Base-by-base conservation (phyloP, 2,113 vertebrate genomes). In the Orycteropus afer region DNA sequence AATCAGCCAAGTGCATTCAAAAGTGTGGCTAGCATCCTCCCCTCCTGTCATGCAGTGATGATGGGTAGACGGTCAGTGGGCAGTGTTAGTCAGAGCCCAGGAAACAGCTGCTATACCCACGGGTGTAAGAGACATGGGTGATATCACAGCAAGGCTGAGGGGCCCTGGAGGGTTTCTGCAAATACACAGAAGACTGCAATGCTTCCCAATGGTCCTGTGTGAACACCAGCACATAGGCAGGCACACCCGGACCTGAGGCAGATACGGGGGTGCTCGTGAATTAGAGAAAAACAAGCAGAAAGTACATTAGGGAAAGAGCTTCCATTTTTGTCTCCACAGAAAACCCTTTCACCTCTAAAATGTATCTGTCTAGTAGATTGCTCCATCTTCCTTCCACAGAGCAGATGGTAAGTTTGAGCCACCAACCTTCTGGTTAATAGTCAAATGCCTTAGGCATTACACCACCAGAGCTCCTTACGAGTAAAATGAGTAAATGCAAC, bases 171-270 rank as follows among this genome's bases (percentile, higher is more conserved):
- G 69, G 55, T 32, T 74, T 65, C 20, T 51, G 13, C 76, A 7
- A 10, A 29, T 18, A 2, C 17, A 29, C 9, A 15, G 0, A 14
- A 47, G 67, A 67, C 11, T 63, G 34, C 15, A 51, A 55, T 0
- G 3, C 37, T 27, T 57, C 86, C 42, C 1, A 0, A 3, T 0
- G 51, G 78, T 27, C 45, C 74, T 0, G 8, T 1, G 57, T 8
- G 7, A 7, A 32, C 1, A n/a, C 32, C 29, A 65, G 23, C 37
- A 11, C 15, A 3, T 0, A 9, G 23, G 55, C 42, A 40, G 40
- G 22, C 32, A 20, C 29, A 3, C 1, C 11, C 0, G 2, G 27
- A 23, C 0, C 4, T 4, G 85, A n/a, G 77, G 34, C 0, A 32
- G 14, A 4, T 8, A 17, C 12, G 4, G 25, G 40, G 32, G 63